Base-by-base conservation (phyloP, 2,113 vertebrate species). In the Bucco capensis region DNA sequence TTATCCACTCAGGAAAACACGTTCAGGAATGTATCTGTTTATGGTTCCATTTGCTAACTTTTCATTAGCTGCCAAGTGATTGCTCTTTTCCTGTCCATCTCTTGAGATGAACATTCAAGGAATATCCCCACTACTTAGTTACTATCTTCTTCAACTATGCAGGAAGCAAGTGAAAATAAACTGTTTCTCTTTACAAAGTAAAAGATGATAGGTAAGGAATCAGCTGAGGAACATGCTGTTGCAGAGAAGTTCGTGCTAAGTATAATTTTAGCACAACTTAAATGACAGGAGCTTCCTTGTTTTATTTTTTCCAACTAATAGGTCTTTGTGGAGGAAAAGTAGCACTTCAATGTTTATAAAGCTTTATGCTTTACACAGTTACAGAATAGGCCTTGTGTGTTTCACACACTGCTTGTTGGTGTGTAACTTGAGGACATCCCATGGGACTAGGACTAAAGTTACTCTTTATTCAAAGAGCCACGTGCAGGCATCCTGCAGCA, bases 141-240 rank as follows among this genome's bases (percentile, higher is more conserved):
- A 54, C 13, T 23, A 11, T 31, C 38, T 78, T 75, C 31, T 69
- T 83, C 62, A 83, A 35, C 64, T 76, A 6, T 13, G 6, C 25
- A 70, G 83, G 38, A 92, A 83, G 18, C 31, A 89, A 89, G 19
- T 35, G 42, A 70, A 94, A 96, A 92, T 47, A 54, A 81, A 38
- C 17, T 38, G 14, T 44, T 89, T 70, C 16, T 64, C 27, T 70
- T 90, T 56, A 73, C 2, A 10, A 70, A 76, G 12, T 40, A 40
- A 66, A 92, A 69, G 35, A 49, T 44, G 5, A 57, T n/a, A 42
- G 25, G 23, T 66, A 65, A 60, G 83, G 23, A 31, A 19, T 53
- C 25, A 79, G 30, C 15, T 78, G 30, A 88, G 35, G 18, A 72
- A 49, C 21, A 16, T 0, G 0, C 30, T 88, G 19, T 77, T 83